phyloP scores from a whole-genome alignment of 2,888 invertebrate genomes.

The Polymixis flavicincta region DNA sequence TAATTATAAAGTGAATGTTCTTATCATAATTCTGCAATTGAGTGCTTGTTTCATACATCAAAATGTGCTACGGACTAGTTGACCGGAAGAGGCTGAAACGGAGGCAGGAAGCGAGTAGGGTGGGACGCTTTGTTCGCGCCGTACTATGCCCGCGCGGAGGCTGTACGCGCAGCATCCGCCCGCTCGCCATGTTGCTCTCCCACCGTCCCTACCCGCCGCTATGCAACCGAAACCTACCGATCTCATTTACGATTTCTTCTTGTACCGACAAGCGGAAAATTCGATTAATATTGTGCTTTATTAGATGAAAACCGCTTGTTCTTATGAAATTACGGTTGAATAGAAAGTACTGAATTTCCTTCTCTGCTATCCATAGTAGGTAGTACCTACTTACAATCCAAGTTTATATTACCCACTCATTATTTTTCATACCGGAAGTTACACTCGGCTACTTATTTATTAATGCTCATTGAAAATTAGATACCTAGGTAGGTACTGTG shows the following conservation, averaged over 20 bases:
- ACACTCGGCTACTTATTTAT: background rate
- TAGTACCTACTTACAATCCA: background rate
- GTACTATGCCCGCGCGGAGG: slow-evolving; percentile 87
- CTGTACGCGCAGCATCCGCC: slow-evolving; percentile 89
- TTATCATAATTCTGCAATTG: slow-evolving; percentile 64
- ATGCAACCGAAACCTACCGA: slow-evolving; percentile 59
- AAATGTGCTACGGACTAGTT: slow-evolving; percentile 71
- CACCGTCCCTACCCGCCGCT: slow-evolving; percentile 66
- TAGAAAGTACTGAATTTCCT: background rate
- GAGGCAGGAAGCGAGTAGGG: slow-evolving; percentile 81
- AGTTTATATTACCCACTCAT: slow-evolving; percentile 5
- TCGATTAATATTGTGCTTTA: slow-evolving; percentile 58
- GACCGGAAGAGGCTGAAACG: slow-evolving; percentile 74
- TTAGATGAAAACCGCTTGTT: slow-evolving; percentile 41
- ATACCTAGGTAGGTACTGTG: background rate
- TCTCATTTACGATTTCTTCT: slow-evolving; percentile 54
- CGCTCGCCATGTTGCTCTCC: slow-evolving; percentile 82
- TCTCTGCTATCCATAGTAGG: background rate
- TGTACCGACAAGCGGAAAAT: slow-evolving; percentile 55
- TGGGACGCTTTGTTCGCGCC: slow-evolving; percentile 85
- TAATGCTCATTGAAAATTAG: background rate
- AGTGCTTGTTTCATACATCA: slow-evolving; percentile 83
- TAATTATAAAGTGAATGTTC: slow-evolving; percentile 75
- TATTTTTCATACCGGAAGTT: slow-evolving; percentile 4
- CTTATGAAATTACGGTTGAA: slow-evolving; percentile 23